These are phyloP conservation scores for Paraescarpia echinospica DNA, from an alignment of 1,140 invertebrate genomes.

Conservation along the genomic window DNA sequence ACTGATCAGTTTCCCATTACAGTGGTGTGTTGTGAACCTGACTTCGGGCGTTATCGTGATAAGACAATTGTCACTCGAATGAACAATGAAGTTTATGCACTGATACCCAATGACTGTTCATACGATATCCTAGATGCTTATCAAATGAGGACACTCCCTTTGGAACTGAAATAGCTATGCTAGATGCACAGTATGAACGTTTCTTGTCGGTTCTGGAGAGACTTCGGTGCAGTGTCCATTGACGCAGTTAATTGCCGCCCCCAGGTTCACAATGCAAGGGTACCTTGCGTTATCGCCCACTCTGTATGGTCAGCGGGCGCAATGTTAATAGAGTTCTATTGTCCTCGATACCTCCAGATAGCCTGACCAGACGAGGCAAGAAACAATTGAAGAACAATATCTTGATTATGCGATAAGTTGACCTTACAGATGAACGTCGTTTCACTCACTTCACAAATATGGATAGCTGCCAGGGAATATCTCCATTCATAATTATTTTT, in stretches of 20 bases:
- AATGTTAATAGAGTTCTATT: background rate
- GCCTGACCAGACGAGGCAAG: background rate
- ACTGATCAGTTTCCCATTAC: background rate
- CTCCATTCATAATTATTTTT: background rate
- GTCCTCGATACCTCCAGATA: background rate
- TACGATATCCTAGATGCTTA: background rate
- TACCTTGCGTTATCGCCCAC: background rate
- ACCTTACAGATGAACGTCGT: background rate
- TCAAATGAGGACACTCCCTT: background rate
- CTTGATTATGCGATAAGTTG: background rate
- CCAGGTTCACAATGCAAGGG: background rate
- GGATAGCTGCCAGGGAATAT: background rate
- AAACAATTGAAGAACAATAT: background rate
- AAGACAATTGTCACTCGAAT: background rate
- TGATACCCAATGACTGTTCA: background rate
- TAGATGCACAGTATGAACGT: background rate
- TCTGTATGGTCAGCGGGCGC: background rate
- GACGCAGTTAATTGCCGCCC: background rate
- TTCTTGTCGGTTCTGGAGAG: background rate
- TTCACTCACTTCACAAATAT: background rate
- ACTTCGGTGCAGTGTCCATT: background rate
- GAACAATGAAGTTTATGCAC: background rate
- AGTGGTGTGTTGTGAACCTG: background rate
- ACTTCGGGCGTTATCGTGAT: background rate
- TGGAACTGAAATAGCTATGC: background rate